Evolutionary conservation across 2,888 invertebrate species (phyloP).

Genomic region (Suillia variegata): DNA sequence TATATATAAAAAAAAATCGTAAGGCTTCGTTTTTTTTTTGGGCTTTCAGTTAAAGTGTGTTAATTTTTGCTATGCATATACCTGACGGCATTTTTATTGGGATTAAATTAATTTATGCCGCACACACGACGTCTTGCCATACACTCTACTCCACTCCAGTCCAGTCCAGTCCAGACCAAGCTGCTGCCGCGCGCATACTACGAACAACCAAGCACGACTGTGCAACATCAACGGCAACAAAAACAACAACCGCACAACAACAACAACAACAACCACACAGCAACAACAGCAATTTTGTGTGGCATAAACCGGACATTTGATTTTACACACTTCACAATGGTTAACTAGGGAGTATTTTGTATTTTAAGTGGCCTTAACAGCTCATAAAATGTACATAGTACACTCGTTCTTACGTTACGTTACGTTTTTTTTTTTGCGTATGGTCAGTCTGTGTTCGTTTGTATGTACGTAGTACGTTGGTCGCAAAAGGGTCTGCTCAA

Average conservation of each 20-base stretch:
- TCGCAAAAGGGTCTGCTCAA: conserved; percentile 21
- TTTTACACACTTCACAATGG: conserved; percentile 51
- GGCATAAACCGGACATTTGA: conserved; percentile 41
- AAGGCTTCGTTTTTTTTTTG: background rate
- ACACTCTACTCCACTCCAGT: background rate
- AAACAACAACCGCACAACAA: conserved; percentile 12
- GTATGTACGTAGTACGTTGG: conserved; percentile 16
- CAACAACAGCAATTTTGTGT: conserved; percentile 21
- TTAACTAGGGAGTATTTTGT: conserved; percentile 57
- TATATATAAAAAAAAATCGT: no score
- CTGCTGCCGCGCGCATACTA: no score
- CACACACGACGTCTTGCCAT: no score
- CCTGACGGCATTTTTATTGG: conserved; percentile 23
- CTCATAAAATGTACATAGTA: conserved; percentile 54
- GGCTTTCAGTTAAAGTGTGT: conserved; percentile 12
- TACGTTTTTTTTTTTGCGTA: no score
- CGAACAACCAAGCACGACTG: background rate
- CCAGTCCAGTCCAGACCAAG: no score
- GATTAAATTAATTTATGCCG: conserved; percentile 28
- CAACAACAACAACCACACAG: conserved; percentile 7
- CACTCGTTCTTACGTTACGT: conserved; percentile 34
- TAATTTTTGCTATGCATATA: conserved; percentile 8
- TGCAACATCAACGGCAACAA: conserved; percentile 10
- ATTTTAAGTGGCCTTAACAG: conserved; percentile 47
- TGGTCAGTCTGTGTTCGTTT: no score